Evolutionary conservation across 2,888 invertebrate genomes (phyloP), one percentile per base, ranked within the genome.

Genomic region (Drosophila longiperda): DNA sequence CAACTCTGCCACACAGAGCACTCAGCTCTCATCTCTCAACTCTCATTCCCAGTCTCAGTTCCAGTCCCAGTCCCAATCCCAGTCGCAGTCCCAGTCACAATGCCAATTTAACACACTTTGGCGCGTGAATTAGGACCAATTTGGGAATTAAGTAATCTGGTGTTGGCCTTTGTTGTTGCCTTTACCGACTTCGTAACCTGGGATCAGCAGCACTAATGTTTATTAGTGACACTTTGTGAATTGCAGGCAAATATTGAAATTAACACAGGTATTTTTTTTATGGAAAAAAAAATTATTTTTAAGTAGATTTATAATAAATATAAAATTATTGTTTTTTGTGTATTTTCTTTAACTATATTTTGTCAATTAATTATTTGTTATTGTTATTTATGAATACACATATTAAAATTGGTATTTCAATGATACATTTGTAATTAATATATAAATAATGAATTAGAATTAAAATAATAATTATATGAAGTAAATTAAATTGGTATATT

Each of bases 91-190:
- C 9, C 60, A 53, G 34, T 58, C 54, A 36, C 73, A 75, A 55
- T 75, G 89, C 82, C 91, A 91, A 91, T 91, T 91, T 91, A 91
- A 90, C 91, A 91, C 91, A 91, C 91, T 90, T 87, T 91, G 89
- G 90, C 91, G 91, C 91, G 91, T 91, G 91, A 91, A 91, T 91
- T 91, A 91, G 82, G 90, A 82, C 90, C 90, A 90, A 91, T 91
- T 91, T 91, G 76, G 89, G 83, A 91, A 91, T 91, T 91, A 91
- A 91, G 91, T 90, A 91, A 91, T 91, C 89, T 77, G 80, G 83
- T 73, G 78, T 77, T 79, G 71, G 66, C 63, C 80, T 83, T 71
- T 74, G 74, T 73, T 66, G 57, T 73, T 62, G 57, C 33, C 57
- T 33, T 36, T 49, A 26, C 53, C 50, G 50, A 61, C 57, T 33